These are phyloP conservation scores for Hylyphantes graminicola DNA, from an alignment of 1,140 invertebrate genomes.

Conservation along the genomic window DNA sequence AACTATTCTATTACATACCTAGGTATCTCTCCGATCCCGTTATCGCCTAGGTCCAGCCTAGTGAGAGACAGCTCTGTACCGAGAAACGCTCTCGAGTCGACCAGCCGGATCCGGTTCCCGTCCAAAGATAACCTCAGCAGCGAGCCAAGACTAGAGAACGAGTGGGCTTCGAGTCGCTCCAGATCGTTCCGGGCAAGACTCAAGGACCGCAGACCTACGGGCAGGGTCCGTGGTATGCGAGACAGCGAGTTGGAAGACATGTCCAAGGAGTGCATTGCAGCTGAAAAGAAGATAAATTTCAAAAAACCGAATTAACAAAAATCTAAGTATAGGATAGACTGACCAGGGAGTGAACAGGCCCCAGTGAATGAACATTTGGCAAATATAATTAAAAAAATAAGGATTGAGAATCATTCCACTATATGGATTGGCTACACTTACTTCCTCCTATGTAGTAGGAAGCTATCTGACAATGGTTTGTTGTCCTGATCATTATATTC, in stretches of 20 bases:
- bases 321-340: no score
- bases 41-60: constrained; percentile 63
- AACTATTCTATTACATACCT: not conserved
- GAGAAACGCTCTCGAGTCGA: constrained; percentile 62
- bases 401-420: no score
- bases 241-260: constrained; percentile 62
- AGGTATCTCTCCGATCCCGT: constrained; percentile 61
- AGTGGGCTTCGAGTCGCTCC: constrained; percentile 56
- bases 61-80: constrained; percentile 62
- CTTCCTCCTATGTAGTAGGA: no score
- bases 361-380: no score
- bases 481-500: no score
- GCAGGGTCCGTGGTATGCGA: constrained; percentile 58
- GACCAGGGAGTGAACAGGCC: no score
- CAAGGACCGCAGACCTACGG: constrained; percentile 52
- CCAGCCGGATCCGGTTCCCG: constrained; percentile 62
- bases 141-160: constrained; percentile 61
- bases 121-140: constrained; percentile 62
- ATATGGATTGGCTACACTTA: no score
- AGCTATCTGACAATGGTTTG: no score
- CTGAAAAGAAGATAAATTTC: not conserved
- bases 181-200: constrained; percentile 63
- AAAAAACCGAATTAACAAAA: no score
- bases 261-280: constrained; percentile 62
- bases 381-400: no score